A percentile compares a stretch with the other conserved stretches of the same genome.
phyloP scores from a whole-genome alignment of 53 echinoderm and acorn worm genomes.

The Paelopatides confundens region DNA sequence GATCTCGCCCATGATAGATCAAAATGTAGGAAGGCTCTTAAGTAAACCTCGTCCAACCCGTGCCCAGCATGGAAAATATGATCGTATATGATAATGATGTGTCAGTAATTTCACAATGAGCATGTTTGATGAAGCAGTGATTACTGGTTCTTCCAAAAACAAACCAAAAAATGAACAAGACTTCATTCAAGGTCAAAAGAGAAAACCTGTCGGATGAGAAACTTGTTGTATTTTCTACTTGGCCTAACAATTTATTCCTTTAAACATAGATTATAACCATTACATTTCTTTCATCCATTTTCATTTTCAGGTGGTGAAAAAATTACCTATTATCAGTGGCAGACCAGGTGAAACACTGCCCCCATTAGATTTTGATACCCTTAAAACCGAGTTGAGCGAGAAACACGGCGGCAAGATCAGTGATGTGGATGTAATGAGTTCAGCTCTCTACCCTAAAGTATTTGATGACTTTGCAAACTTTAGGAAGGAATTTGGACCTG shows the following conservation, averaged over 20 bases:
- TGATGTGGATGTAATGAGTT: slow-evolving; percentile 86
- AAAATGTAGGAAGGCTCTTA: no score
- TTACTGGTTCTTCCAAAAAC: no score
- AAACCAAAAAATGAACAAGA: no score
- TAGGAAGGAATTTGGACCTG: slow-evolving; percentile 82
- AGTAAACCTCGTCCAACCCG: no score
- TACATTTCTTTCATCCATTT: not conserved
- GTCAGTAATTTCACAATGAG: no score
- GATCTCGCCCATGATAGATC: no score
- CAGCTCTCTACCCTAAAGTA: slow-evolving; percentile 97
- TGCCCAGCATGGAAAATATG: no score
- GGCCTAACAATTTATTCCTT: not conserved
- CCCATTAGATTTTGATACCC: slow-evolving; percentile 80
- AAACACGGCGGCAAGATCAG: slow-evolving; percentile 76
- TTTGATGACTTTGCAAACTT: slow-evolving; percentile 89
- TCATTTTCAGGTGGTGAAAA: slow-evolving; percentile 68
- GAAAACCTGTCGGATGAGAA: no score
- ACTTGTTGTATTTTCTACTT: not conserved
- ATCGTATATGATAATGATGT: no score
- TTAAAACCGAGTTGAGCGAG: slow-evolving; percentile 68
- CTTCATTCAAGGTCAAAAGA: not conserved
- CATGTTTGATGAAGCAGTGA: no score
- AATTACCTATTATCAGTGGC: slow-evolving; percentile 68
- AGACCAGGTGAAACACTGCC: slow-evolving; percentile 85
- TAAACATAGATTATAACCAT: no score